Conservation (phyloP, 1,140 invertebrate genomes). For the Zeugodacus cucurbitae region DNA sequence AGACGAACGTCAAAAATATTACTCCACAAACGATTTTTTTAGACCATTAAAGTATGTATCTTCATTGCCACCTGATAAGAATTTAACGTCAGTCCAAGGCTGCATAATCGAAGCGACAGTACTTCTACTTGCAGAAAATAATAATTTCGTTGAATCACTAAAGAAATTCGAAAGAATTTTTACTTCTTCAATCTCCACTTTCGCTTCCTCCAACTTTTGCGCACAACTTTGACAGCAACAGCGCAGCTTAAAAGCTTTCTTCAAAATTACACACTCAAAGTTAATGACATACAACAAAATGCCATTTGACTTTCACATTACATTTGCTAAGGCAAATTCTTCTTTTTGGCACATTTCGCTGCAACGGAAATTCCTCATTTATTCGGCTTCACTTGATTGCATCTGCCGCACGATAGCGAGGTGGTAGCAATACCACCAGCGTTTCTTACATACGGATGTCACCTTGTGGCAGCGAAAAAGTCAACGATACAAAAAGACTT, state of each 20-base stretch:
- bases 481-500: background rate
- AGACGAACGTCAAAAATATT: no score
- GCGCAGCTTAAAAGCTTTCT: background rate
- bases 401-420: background rate
- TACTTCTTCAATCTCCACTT: no score
- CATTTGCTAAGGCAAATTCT: background rate
- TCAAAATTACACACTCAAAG: background rate
- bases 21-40: no score
- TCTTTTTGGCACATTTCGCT: background rate
- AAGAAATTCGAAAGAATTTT: no score
- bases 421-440: background rate
- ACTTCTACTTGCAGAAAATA: no score
- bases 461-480: background rate
- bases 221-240: background rate
- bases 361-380: background rate
- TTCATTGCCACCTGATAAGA: no score
- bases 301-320: background rate
- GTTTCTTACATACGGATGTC: background rate
- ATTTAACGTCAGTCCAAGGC: no score
- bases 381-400: slow-evolving; percentile 19
- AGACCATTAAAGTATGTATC: no score
- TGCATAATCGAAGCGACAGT: no score
- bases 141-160: no score
- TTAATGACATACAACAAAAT: background rate
- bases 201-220: background rate